phyloP scores from a whole-genome alignment of 2,113 vertebrate species.

The Macquaria ambigua region DNA sequence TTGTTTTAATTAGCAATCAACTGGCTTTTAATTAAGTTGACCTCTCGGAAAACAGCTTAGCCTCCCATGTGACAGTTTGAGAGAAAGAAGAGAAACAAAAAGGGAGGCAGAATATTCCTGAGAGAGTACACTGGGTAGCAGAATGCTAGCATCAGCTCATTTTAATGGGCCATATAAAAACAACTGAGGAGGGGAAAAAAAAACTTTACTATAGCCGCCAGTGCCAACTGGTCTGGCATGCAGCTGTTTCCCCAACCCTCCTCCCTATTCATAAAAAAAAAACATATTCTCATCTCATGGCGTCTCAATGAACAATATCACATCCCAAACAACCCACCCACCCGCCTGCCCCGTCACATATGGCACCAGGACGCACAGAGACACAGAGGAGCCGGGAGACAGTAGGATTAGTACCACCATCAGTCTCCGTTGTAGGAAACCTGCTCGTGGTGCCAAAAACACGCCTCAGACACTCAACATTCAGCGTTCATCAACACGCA shows the following conservation, averaged over 20 bases:
- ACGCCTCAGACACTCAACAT: conserved; percentile 44
- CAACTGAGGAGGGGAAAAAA: conserved; percentile 79
- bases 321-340: conserved; percentile 90
- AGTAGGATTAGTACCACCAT: conserved; percentile 89
- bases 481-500: conserved; percentile 62
- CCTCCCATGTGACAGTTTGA: conserved; percentile 42
- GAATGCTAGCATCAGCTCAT: conserved; percentile 86
- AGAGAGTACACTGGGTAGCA: conserved; percentile 80
- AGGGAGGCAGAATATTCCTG: conserved; percentile 65
- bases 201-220: conserved; percentile 82
- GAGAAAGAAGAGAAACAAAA: conserved; percentile 54
- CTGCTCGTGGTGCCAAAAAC: conserved; percentile 66
- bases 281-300: conserved; percentile 86
- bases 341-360: conserved; percentile 84
- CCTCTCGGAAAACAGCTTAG: conserved; percentile 31
- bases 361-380: conserved; percentile 91
- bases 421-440: conserved; percentile 92
- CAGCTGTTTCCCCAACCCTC: conserved; percentile 85
- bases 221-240: conserved; percentile 88
- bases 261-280: conserved; percentile 80
- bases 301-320: conserved; percentile 89
- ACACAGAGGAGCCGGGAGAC: conserved; percentile 85
- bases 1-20: conserved; percentile 52
- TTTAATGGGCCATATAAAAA: conserved; percentile 87
- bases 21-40: conserved; percentile 53